Evolutionary conservation across 2,797 vertebrate genomes (phyloP).

Genomic region (Poeciliopsis gracilis): DNA sequence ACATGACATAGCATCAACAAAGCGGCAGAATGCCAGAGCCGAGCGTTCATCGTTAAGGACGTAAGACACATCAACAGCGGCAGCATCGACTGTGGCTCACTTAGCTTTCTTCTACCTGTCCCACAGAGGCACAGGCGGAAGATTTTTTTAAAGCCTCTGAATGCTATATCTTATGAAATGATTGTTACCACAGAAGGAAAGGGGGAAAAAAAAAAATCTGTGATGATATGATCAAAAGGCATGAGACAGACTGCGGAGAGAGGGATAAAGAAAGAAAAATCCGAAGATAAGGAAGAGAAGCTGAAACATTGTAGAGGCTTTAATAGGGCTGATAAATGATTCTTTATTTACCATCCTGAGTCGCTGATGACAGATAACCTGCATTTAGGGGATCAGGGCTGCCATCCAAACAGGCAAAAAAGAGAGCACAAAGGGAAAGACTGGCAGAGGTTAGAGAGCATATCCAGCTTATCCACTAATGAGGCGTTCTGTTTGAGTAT

Average conservation of each 20-base stretch:
- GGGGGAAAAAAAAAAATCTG: not conserved
- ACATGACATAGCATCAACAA: constrained; percentile 60
- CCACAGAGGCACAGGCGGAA: constrained; percentile 16
- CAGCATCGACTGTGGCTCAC: constrained; percentile 9
- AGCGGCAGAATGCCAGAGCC: constrained; percentile 46
- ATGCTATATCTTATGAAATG: constrained; percentile 28
- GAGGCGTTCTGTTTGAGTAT: constrained; percentile 70
- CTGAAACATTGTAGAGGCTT: constrained; percentile 44
- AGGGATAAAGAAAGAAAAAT: constrained; percentile 40
- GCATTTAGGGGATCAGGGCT: constrained; percentile 70
- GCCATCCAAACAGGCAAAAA: constrained; percentile 59
- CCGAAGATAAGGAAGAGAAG: constrained; percentile 48
- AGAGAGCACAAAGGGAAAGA: constrained; percentile 49
- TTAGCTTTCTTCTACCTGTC: constrained; percentile 36
- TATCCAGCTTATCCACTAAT: constrained; percentile 72
- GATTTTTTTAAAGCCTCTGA: constrained; percentile 26
- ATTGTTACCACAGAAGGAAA: constrained; percentile 24
- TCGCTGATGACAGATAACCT: constrained; percentile 77
- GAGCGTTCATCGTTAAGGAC: constrained; percentile 10
- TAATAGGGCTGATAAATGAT: constrained; percentile 69
- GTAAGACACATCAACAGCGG: constrained; percentile 1
- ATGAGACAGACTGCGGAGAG: constrained; percentile 32
- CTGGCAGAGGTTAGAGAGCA: constrained; percentile 63
- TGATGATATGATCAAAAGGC: constrained; percentile 52
- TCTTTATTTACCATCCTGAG: constrained; percentile 71